Conservation (phyloP, 64 coral and sea anemone genomes). For the Orbicella faveolata region DNA sequence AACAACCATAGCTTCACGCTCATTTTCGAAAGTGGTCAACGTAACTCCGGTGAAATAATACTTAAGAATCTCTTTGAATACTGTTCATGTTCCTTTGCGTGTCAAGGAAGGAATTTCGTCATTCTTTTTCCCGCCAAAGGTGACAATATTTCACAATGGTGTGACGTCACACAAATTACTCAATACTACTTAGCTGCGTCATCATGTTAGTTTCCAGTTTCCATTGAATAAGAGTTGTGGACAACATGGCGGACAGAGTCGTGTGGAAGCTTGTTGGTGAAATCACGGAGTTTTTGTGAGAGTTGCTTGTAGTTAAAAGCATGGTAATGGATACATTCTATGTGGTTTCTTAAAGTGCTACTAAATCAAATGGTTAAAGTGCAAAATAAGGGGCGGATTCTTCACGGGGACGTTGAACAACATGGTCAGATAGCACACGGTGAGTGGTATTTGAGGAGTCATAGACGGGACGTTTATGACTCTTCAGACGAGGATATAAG, state of each 20-base stretch:
- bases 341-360: background rate
- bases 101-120: background rate
- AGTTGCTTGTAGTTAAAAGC: background rate
- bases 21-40: too few species aligned
- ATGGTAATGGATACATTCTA: background rate
- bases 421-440: constrained; percentile 91
- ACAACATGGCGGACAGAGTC: constrained; percentile 7
- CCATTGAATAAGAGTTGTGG: background rate
- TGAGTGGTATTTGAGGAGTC: constrained; percentile 84
- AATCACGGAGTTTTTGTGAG: background rate
- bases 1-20: too few species aligned
- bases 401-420: constrained; percentile 85
- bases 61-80: too few species aligned
- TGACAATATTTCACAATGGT: background rate
- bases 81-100: too few species aligned
- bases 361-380: constrained; percentile 69
- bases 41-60: too few species aligned
- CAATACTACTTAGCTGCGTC: background rate
- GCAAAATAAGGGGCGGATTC: constrained; percentile 49
- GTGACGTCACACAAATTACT: background rate
- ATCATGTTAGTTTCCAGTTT: constrained; percentile 23
- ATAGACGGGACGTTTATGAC: constrained; percentile 44
- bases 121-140: too few species aligned
- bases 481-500: constrained; percentile 17
- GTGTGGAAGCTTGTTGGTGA: background rate